phyloP scores from a whole-genome alignment of 2,888 invertebrate species.

The Bedellia somnulentella region DNA sequence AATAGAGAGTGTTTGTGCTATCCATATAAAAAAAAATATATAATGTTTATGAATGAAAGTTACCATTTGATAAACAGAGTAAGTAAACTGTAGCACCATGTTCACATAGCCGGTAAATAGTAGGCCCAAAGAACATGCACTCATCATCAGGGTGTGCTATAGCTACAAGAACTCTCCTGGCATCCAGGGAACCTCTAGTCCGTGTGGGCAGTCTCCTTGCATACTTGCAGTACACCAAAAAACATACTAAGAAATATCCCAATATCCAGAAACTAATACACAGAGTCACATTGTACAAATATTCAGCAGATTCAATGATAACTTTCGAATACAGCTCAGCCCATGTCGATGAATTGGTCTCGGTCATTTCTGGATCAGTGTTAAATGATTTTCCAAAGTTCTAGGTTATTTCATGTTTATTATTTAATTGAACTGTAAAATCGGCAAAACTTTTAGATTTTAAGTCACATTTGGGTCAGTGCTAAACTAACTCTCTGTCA shows the following conservation, averaged over 20 bases:
- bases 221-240: constrained; percentile 53
- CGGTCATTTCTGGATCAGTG: no score
- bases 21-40: no score
- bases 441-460: no score
- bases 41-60: no score
- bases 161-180: constrained; percentile 73
- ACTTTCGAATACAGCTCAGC: constrained; percentile 36
- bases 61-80: constrained; percentile 85
- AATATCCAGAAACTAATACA: constrained; percentile 59
- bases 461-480: no score
- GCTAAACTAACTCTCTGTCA: no score
- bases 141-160: constrained; percentile 98
- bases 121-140: constrained; percentile 98
- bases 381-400: no score
- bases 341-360: no score
- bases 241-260: constrained; percentile 46
- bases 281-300: constrained; percentile 38
- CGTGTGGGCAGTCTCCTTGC: constrained; percentile 49
- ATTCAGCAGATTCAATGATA: constrained; percentile 31
- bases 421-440: no score
- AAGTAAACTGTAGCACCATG: constrained; percentile 72
- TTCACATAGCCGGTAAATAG: constrained; percentile 70
- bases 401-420: no score
- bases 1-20: no score
- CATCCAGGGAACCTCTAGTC: constrained; percentile 47